Evolutionary conservation across 2,113 vertebrate genomes (phyloP).

Genomic region (Sceloporus undulatus): DNA sequence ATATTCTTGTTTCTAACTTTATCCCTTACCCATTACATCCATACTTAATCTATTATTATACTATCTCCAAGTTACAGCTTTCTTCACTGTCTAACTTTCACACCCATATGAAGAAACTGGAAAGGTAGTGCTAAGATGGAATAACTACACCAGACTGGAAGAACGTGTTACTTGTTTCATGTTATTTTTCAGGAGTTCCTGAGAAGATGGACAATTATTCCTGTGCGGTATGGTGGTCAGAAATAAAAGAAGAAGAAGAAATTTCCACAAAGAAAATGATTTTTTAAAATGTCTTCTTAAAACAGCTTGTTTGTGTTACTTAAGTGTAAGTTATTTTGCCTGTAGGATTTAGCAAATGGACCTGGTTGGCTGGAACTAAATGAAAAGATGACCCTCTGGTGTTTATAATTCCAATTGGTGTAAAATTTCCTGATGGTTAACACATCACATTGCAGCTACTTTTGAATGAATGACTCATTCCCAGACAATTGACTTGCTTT

Average conservation of each 20-base stretch:
- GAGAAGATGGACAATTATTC: background rate
- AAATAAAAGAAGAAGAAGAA: constrained; percentile 65
- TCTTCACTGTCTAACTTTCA: no score
- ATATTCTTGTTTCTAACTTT: no score
- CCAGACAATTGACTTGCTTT: constrained; percentile 82
- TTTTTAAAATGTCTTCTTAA: background rate
- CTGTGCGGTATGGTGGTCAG: constrained; percentile 36
- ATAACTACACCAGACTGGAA: background rate
- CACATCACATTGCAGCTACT: constrained; percentile 81
- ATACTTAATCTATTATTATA: no score
- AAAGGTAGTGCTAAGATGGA: no score
- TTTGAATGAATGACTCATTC: constrained; percentile 83
- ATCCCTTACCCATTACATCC: no score
- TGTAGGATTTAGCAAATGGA: constrained; percentile 61
- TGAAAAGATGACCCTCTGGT: constrained; percentile 63
- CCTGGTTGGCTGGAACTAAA: constrained; percentile 51
- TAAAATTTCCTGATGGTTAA: constrained; percentile 86
- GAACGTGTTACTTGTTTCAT: background rate
- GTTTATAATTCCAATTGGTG: constrained; percentile 88
- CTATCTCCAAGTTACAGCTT: no score
- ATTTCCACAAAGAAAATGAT: background rate
- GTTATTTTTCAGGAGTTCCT: background rate
- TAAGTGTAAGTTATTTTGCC: background rate
- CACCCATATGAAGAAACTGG: no score
- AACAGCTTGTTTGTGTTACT: constrained; percentile 15